Base-by-base conservation (phyloP, 2,113 vertebrate genomes). In the Barbus barbus region DNA sequence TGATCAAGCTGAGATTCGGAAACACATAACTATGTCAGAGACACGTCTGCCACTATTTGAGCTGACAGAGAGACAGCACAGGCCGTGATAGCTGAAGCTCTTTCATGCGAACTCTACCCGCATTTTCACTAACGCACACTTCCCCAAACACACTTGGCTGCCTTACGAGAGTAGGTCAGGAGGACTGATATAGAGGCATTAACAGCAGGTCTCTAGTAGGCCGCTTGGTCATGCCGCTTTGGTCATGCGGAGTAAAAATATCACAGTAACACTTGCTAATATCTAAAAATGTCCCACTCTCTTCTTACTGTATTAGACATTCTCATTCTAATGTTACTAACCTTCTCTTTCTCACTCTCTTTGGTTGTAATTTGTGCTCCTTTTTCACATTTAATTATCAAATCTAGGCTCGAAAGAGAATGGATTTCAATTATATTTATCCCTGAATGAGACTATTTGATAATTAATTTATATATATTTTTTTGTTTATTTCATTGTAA, bases 41-140 rank as follows among this genome's bases (percentile, higher is more conserved):
- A 78, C 60, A 71, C 18, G 44, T 65, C 51, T 80, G 44, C 33
- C 16, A 61, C 51, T 65, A 56, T 75, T 28, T 58, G 56, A 79
- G 36, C 79, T 77, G 84, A 76, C 78, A 85, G 71, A 44, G 56
- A 81, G 84, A 65, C 24, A 24, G 18, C 44, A 53, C 51, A 18
- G 58, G 5, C 33, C 33, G 3, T 67, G 31, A 77, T 31, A 22
- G 71, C 9, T 78, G 73, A 69, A 28, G 38, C 20, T 48, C 74
- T 38, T n/a, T 60, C 74, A 18, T 9, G 16, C 31, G n/a, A 69
- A 65, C 33, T 75, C 41, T 53, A 51, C 38, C 60, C 41, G 9
- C 41, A 44, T 44, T 11, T 2, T 12, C 41, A 44, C 41, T 38
- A 44, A 26, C 14, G 11, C 22, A 20, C 26, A 26, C 33, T 24